Base-by-base conservation (phyloP, 2,888 invertebrate genomes). In the Sminthurinus aureus region DNA sequence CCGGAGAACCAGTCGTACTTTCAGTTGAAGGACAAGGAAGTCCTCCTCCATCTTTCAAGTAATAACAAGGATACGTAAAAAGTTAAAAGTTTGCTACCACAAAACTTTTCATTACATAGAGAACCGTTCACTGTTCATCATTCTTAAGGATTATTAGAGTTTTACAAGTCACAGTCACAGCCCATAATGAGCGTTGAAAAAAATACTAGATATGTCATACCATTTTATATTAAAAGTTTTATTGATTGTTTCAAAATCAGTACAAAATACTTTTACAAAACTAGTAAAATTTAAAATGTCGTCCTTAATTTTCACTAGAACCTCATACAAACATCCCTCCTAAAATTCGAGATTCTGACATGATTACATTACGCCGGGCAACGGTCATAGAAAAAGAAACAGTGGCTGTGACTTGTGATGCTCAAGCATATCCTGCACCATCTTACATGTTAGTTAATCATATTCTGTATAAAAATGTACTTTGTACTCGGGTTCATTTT, bases 321-420 rank as follows among this genome's bases (percentile, higher is more conserved):
- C 89, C 89, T 18, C 87, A 88, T n/a, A 87, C 89, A 75, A 88
- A 88, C 82, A 88, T 89, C 22, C 85, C 86, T 26, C 89, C 89
- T 22, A 89, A 88, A 86, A 85, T 89, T 82, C 87, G 89, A 80
- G 89, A 89, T 85, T 88, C 86, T 52, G 87, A 88, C 83, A 84
- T 86, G 82, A 87, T 89, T 76, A 88, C 89, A 20, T 85, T 87
- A 0, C 92, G 85, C 51, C 84, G 85, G 51, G 86, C 85, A 20
- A 79, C 78, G 11, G 84, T 71, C 51, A 74, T 85, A 50, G 85
- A 86, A 64, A 84, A 86, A 24, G 52, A 24, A 15, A 82, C 85
- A 74, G 86, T 93, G 85, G 93, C 93, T 89, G 91, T 94, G 90
- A 92, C 93, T 88, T 94, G 94, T 90, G 93, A 93, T 90, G 93